Conservation (phyloP, 1,140 invertebrate genomes). For the Alviniconcha marisindica region DNA sequence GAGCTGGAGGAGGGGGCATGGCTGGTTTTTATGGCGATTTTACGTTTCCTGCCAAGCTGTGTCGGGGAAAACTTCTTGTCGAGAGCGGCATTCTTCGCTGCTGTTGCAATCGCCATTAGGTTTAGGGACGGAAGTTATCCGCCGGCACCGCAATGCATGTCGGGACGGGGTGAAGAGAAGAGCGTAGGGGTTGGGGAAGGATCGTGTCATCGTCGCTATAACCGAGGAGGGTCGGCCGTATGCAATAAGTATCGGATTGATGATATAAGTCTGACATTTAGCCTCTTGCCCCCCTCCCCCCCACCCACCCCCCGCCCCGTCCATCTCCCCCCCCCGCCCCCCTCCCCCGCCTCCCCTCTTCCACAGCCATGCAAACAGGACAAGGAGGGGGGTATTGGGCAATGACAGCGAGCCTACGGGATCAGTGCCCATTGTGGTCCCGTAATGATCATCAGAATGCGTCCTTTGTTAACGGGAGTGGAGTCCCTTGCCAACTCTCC, state of each 20-base stretch:
- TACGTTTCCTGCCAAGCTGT: neutral
- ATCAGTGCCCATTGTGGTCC: neutral
- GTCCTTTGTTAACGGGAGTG: neutral
- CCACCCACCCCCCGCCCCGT: no score
- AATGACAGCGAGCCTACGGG: constrained; percentile 16
- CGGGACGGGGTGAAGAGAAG: neutral
- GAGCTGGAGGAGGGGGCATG: neutral
- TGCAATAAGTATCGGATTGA: constrained; percentile 25
- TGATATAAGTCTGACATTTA: constrained; percentile 34
- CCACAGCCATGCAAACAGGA: constrained; percentile 3
- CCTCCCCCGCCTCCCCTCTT: neutral
- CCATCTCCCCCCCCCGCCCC: no score
- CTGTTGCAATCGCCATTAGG: constrained; percentile 13
- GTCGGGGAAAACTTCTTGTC: constrained; percentile 24
- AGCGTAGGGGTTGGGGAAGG: neutral
- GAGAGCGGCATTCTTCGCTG: constrained; percentile 29
- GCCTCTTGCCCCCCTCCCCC: neutral
- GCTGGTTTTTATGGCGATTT: constrained; percentile 27
- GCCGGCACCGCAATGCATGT: neutral
- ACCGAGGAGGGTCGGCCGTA: neutral
- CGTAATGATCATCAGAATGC: constrained; percentile 5
- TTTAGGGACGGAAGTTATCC: constrained; percentile 17
- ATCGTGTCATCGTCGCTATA: neutral
- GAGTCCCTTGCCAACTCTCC: constrained; percentile 11
- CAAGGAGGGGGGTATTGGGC: neutral